Conservation (phyloP, 2,113 vertebrate species). For the Notarius quadriscutis region DNA sequence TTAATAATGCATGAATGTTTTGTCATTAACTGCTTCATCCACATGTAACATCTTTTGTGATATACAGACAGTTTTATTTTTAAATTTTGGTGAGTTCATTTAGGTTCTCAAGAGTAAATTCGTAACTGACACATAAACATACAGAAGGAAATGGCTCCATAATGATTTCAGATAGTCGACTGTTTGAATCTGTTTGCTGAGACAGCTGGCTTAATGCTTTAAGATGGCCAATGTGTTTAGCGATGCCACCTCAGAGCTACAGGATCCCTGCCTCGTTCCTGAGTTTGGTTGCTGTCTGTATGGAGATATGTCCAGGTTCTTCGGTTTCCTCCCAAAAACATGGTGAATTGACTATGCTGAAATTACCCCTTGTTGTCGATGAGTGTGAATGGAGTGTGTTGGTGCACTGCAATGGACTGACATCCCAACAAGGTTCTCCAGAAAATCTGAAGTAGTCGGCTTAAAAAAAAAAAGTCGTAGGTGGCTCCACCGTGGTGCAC, state of each 20-base stretch:
- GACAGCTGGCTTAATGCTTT: neutral
- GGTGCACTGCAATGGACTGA: neutral
- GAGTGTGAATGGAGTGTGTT: neutral
- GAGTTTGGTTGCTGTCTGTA: neutral
- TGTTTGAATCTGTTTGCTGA: neutral
- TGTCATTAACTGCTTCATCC: neutral
- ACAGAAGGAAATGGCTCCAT: neutral
- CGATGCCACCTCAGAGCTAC: neutral
- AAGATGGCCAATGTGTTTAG: neutral
- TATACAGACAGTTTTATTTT: neutral
- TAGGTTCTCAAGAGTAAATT: neutral
- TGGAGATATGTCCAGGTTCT: neutral
- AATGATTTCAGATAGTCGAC: neutral
- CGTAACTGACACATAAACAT: neutral
- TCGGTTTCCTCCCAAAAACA: neutral
- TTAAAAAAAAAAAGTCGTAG: too few species aligned
- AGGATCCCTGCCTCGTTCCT: neutral
- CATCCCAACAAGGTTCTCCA: neutral
- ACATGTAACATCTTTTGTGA: neutral
- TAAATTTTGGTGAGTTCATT: neutral
- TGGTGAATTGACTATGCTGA: neutral
- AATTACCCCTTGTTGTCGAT: neutral
- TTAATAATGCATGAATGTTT: neutral
- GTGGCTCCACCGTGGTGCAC: too few species aligned
- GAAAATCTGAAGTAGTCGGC: too few species aligned